Evolutionary conservation across 23 tunicate species (phyloP), one percentile per base, ranked within the genome.

Genomic region (Corella eumyota): DNA sequence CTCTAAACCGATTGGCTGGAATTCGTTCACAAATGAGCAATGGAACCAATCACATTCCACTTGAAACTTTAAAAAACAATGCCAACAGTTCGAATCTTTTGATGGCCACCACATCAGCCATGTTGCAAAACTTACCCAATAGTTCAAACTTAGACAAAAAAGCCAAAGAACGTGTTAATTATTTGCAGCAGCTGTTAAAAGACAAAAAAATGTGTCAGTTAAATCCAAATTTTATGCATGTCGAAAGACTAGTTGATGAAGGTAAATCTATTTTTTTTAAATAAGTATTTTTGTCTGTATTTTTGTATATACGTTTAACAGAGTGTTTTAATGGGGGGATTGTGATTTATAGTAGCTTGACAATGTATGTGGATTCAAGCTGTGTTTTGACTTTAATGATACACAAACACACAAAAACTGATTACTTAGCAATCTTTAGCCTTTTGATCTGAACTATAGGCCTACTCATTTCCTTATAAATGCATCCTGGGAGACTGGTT

Each of bases 221-320:
- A 30, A 78, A 84, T 47, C 95, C 99, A 0, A 72, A 60, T 28
- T 93, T 93, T 72, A 54, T 71, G 26, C 99, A 93, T 64, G 94
- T 74, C 31, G 99, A 93, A 64, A 56, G 99, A 32, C 58, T 93
- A 31, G 45, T 93, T 23, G 99, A 87, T 67, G 99, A 93, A 78
- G 99, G 99, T 93, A 63, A 78, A 72, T 50, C 4, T 56, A 6
- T 7, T 30, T 60, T 25, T 25, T 19, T 28, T 11, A 53, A 11
- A n/a, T n/a, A n/a, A n/a, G n/a, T 13, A 44, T 44, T 44, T 13
- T 17, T 44, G 17, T 13, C 17, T 44, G 13, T 44, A 44, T 44
- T 13, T 44, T 13, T 44, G 17, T 13, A 44, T 44, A 13, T 13
- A 44, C 13, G 15, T 44, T 13, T 44, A 17, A n/a, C n/a, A n/a